Percentiles rank a stretch among this genome's conserved stretches.
Evolutionary conservation across 2,113 vertebrate genomes (phyloP).

Genomic region (Corydoras sp.): DNA sequence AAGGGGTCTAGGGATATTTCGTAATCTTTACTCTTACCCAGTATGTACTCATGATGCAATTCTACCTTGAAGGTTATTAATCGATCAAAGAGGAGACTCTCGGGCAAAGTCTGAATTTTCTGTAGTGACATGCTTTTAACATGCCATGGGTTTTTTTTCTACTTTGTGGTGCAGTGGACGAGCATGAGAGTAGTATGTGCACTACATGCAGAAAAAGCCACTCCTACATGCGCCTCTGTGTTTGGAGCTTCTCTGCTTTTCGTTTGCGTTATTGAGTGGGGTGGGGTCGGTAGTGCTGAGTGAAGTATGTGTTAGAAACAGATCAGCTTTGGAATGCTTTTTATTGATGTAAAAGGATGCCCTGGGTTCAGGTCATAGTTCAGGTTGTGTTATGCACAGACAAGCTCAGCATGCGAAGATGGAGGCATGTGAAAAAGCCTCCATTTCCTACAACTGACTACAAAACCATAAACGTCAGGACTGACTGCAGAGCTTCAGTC

Average conservation of each 20-base stretch:
- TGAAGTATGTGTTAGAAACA: slow-evolving; percentile 21
- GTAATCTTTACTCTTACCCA: background rate
- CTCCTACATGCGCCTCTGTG: background rate
- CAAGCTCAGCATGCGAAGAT: slow-evolving; percentile 37
- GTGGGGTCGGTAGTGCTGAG: slow-evolving; percentile 29
- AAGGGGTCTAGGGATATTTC: too few species aligned
- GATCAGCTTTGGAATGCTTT: slow-evolving; percentile 33
- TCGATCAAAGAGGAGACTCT: background rate
- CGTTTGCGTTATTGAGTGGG: slow-evolving; percentile 3
- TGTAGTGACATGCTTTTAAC: too few species aligned
- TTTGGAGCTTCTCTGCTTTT: background rate
- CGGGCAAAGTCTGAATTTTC: too few species aligned
- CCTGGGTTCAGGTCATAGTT: slow-evolving; percentile 49
- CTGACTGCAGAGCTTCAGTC: background rate
- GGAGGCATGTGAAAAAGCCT: slow-evolving; percentile 37
- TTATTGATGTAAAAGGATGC: slow-evolving; percentile 32
- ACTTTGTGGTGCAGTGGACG: background rate
- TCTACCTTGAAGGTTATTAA: too few species aligned
- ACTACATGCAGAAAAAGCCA: background rate
- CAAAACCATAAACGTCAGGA: background rate
- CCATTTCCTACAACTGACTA: slow-evolving; percentile 49
- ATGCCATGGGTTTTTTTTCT: background rate
- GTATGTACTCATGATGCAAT: background rate
- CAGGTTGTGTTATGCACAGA: slow-evolving; percentile 34
- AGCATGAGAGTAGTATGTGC: background rate